phyloP scores from a whole-genome alignment of 2,797 vertebrate genomes.

The Melanotaenia nigrans region DNA sequence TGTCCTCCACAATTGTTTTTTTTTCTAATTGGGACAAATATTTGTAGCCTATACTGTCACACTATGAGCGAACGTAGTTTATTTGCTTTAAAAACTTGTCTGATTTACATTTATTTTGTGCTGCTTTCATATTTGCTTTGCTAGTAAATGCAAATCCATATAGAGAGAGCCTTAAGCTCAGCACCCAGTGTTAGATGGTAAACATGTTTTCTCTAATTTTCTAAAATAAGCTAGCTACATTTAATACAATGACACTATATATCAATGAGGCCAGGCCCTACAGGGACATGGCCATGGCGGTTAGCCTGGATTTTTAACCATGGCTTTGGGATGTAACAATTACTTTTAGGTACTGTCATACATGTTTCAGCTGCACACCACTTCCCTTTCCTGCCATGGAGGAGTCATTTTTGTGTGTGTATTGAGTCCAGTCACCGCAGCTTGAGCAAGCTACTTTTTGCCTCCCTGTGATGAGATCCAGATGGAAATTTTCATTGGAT shows the following conservation, averaged over 20 bases:
- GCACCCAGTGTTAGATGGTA: neutral
- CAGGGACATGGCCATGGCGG: slow-evolving; percentile 48
- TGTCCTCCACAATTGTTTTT: neutral
- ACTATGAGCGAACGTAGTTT: too few relatives aligned
- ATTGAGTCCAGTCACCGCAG: slow-evolving; percentile 71
- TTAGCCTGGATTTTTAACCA: slow-evolving; percentile 41
- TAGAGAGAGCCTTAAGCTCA: neutral
- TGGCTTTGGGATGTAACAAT: slow-evolving; percentile 60
- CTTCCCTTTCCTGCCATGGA: slow-evolving; percentile 74
- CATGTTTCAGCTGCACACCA: slow-evolving; percentile 72
- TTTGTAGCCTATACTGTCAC: neutral
- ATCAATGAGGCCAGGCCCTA: slow-evolving; percentile 36
- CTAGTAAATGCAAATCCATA: neutral
- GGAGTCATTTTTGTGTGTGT: slow-evolving; percentile 65
- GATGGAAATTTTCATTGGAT: slow-evolving; percentile 76
- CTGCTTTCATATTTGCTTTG: neutral
- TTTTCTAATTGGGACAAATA: neutral
- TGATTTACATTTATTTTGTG: neutral
- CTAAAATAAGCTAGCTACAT: neutral
- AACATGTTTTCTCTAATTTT: neutral
- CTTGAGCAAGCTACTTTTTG: slow-evolving; percentile 66
- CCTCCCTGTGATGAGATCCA: slow-evolving; percentile 76
- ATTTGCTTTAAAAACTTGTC: neutral
- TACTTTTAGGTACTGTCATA: slow-evolving; percentile 64
- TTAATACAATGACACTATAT: neutral